phyloP scores from a whole-genome alignment of 2,888 invertebrate species.

The Trissolcus japonicus region DNA sequence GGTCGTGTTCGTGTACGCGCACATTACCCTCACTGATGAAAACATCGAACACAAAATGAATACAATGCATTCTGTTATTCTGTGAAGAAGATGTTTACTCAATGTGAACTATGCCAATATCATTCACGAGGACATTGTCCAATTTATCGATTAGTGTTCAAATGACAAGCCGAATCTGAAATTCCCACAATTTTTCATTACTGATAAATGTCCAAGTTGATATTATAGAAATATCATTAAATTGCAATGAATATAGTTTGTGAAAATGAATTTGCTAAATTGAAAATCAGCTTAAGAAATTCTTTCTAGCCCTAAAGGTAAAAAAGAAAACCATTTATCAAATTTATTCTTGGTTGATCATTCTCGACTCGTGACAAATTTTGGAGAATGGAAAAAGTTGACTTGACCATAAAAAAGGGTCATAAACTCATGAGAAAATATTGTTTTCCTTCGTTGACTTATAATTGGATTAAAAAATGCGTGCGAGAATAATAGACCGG shows the following conservation, averaged over 20 bases:
- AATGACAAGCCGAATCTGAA: neutral
- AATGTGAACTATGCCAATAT: slow-evolving; percentile 48
- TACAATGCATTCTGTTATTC: slow-evolving; percentile 50
- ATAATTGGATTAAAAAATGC: slow-evolving; percentile 1
- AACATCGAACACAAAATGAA: slow-evolving; percentile 52
- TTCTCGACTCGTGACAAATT: too few species aligned
- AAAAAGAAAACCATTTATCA: too few species aligned
- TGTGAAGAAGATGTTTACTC: slow-evolving; percentile 52
- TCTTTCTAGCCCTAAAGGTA: too few species aligned
- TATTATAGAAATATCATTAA: too few species aligned
- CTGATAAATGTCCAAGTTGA: too few species aligned
- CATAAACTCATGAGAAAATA: neutral
- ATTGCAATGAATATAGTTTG: too few species aligned
- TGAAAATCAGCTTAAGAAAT: too few species aligned
- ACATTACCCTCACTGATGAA: slow-evolving; percentile 47
- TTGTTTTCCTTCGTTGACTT: neutral
- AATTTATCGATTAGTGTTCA: slow-evolving; percentile 29
- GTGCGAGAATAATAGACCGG: slow-evolving; percentile 8
- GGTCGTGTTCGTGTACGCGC: slow-evolving; percentile 42
- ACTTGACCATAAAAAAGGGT: too few species aligned
- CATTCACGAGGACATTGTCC: slow-evolving; percentile 28
- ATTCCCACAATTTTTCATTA: too few species aligned
- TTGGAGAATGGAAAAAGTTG: too few species aligned
- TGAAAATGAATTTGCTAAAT: too few species aligned
- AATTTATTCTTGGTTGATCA: too few species aligned